Percentiles rank a stretch among this genome's conserved stretches.
Evolutionary conservation across 2,797 vertebrate species (phyloP).

Genomic region (Cirrhinus mrigala): DNA sequence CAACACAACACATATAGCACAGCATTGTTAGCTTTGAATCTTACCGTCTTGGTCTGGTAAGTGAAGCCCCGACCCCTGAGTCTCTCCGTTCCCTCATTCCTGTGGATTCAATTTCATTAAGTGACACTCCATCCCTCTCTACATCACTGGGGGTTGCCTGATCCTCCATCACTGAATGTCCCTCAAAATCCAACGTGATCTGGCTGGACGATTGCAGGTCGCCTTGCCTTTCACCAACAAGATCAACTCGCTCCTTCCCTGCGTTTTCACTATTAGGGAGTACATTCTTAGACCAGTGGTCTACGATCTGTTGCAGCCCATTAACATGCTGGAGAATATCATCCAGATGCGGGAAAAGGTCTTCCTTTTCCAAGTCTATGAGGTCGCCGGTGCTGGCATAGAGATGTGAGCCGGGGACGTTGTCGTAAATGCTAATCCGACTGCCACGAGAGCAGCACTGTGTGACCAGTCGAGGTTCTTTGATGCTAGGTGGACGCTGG

Average conservation of each 20-base stretch:
- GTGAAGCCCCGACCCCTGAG: conserved; percentile 94
- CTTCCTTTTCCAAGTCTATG: conserved; percentile 93
- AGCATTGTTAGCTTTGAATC: conserved; percentile 49
- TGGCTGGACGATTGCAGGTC: conserved; percentile 82
- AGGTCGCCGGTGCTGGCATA: conserved; percentile 97
- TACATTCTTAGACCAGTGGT: conserved; percentile 91
- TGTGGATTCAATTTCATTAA: conserved; percentile 86
- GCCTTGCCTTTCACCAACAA: conserved; percentile 67
- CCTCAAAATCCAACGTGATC: conserved; percentile 91
- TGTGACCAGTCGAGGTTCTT: conserved; percentile 79
- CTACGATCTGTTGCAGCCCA: conserved; percentile 92
- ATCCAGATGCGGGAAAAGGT: conserved; percentile 91
- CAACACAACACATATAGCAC: background rate
- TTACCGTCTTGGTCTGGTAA: conserved; percentile 94
- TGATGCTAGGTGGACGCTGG: conserved; percentile 75
- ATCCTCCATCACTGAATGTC: conserved; percentile 88
- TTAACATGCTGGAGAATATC: conserved; percentile 94
- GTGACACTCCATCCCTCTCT: conserved; percentile 88
- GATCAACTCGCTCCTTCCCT: conserved; percentile 69
- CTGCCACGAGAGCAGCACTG: conserved; percentile 90
- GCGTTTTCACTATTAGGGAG: conserved; percentile 78
- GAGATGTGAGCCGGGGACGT: conserved; percentile 93
- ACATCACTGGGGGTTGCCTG: conserved; percentile 84
- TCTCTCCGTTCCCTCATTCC: conserved; percentile 92
- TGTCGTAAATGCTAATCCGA: conserved; percentile 96